phyloP scores from a whole-genome alignment of 2,797 vertebrate genomes.

The Smutsia temminckii region DNA sequence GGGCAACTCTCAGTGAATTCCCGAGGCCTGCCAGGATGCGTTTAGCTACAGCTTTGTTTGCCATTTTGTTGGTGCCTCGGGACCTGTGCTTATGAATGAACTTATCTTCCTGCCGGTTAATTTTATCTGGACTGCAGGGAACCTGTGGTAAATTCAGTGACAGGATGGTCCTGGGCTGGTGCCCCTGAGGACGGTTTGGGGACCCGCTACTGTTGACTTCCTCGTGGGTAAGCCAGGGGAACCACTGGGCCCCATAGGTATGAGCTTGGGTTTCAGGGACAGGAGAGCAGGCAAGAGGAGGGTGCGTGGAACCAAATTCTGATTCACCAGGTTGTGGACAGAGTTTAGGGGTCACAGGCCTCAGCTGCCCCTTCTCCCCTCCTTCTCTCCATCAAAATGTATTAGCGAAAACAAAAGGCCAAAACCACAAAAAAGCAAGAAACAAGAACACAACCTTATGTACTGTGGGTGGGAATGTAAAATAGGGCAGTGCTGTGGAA shows the following conservation, averaged over 20 bases:
- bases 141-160: not conserved
- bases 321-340: not conserved
- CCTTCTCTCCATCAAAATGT: not conserved
- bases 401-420: not conserved
- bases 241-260: not conserved
- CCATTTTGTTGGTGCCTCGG: not conserved
- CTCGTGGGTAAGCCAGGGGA: not conserved
- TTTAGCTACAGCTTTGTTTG: not conserved
- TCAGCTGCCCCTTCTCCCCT: not conserved
- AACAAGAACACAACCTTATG: not conserved
- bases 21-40: not conserved
- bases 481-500: not conserved
- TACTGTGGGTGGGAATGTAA: not conserved
- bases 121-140: not conserved
- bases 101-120: not conserved
- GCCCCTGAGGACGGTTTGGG: not conserved
- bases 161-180: accelerated
- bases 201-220: not conserved
- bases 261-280: not conserved
- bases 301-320: not conserved
- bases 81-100: not conserved
- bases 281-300: not conserved
- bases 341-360: not conserved
- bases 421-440: not conserved
- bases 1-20: not conserved